Evolutionary conservation across 2,797 vertebrate genomes (phyloP).

Genomic region (Darevskia mixta): DNA sequence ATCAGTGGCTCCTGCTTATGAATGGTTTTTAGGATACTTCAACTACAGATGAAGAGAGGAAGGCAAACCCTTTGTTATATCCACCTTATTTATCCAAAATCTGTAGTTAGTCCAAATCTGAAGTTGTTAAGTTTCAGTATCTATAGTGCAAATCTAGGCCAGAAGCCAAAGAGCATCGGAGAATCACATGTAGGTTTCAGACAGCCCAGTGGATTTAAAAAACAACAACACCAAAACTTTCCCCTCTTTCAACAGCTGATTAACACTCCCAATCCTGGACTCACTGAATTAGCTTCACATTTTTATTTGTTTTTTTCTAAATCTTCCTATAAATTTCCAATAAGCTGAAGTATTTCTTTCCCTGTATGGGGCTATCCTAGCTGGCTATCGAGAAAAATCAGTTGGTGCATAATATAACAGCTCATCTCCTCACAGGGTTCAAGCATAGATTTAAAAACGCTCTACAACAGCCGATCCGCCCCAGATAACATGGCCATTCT

Average conservation of each 20-base stretch:
- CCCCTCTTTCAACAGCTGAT: neutral
- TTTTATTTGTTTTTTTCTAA: neutral
- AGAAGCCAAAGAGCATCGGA: neutral
- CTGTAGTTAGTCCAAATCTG: neutral
- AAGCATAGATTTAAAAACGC: neutral
- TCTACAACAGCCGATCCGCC: neutral
- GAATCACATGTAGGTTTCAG: neutral
- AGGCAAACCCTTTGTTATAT: neutral
- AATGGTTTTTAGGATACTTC: neutral
- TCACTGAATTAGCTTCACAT: neutral
- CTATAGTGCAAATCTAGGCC: neutral
- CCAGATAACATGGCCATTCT: neutral
- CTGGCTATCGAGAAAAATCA: neutral
- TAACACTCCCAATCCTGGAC: neutral
- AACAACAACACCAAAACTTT: neutral
- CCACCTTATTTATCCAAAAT: neutral
- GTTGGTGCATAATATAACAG: neutral
- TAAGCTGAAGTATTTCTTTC: neutral
- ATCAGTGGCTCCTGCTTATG: neutral
- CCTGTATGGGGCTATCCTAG: neutral
- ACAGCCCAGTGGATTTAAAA: neutral
- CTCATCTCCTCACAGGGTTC: neutral
- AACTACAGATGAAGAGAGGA: neutral
- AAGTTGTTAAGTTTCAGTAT: neutral
- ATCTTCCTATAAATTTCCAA: neutral